phyloP scores from a whole-genome alignment of 1,140 invertebrate genomes.

The Apolygus lucorum region DNA sequence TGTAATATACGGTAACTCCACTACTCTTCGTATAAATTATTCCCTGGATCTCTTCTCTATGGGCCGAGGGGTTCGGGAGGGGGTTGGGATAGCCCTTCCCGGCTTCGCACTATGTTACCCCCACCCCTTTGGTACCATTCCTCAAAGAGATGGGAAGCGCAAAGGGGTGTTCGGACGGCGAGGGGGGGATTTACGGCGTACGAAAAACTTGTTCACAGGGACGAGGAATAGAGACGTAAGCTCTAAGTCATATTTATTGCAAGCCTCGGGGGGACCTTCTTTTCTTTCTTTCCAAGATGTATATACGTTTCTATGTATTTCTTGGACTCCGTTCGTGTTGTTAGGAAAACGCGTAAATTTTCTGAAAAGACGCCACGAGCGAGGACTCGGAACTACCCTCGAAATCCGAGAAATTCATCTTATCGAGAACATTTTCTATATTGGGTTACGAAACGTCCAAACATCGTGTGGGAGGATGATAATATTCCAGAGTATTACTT shows the following conservation, averaged over 20 bases:
- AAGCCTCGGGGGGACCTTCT: conserved; percentile 1
- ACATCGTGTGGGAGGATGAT: too few species aligned
- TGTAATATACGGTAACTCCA: conserved; percentile 6
- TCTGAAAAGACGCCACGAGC: not conserved
- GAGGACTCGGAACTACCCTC: not conserved
- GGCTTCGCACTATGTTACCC: not conserved
- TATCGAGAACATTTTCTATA: too few species aligned
- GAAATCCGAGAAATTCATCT: too few species aligned
- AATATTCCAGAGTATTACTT: too few species aligned
- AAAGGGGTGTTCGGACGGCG: not conserved
- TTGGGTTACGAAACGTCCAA: too few species aligned
- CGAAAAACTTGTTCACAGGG: conserved; percentile 15
- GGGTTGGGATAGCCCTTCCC: not conserved
- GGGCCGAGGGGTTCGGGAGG: not conserved
- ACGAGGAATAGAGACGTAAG: conserved; percentile 15
- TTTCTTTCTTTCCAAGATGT: conserved; percentile 5
- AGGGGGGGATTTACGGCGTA: conserved; percentile 8
- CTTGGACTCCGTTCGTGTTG: conserved; percentile 2
- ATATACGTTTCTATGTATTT: conserved; percentile 8
- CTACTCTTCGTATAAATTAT: conserved; percentile 13
- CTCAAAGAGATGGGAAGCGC: not conserved
- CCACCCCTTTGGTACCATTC: not conserved
- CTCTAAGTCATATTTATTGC: conserved; percentile 15
- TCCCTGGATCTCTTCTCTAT: not conserved
- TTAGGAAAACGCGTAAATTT: not conserved